Evolutionary conservation across 2,888 invertebrate genomes (phyloP), one percentile per base, ranked within the genome.

Genomic region (Lacanobia wlatinum): DNA sequence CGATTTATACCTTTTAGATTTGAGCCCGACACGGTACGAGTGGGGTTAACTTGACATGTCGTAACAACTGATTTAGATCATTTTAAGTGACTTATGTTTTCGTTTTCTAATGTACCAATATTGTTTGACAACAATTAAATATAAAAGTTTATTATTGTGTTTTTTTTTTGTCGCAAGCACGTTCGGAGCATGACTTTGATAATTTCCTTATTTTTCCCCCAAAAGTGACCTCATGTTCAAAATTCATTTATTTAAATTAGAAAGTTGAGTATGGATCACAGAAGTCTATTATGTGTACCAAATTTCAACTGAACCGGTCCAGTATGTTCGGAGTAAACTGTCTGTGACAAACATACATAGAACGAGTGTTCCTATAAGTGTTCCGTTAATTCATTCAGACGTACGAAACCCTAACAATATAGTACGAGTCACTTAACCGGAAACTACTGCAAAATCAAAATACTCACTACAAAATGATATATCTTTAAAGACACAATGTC

Each of bases 1-100:
- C 89, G 91, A 92, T 93, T 92, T 92, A 92, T 90, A 87, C 87
- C 88, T 90, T 88, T 90, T 89, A 91, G 90, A 92, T 92, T 86
- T 84, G 63, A 75, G 66, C 73, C 83, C 70, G 89, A 90, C 90
- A 89, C 63, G 74, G 48, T 48, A 61, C 63, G 78, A 81, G 69
- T 80, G 66, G 76, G 82, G 73, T 64, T 78, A 73, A 84, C 80
- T 79, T 84, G 80, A 85, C 84, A 77, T 72, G 80, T 83, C 83
- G 80, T 81, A 78, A 72, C 73, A 65, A 78, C 75, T 73, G 74
- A 77, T 84, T 77, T 72, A 64, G 80, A 82, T 77, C 79, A 79
- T 80, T 83, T 74, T 62, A 80, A 73, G 72, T 60, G 55, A 82
- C 63, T 82, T 72, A 64, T 73, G 28, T 53, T 64, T 53, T 46